Conservation (phyloP, 2,797 vertebrate genomes). For the Lycodopsis pacificus region DNA sequence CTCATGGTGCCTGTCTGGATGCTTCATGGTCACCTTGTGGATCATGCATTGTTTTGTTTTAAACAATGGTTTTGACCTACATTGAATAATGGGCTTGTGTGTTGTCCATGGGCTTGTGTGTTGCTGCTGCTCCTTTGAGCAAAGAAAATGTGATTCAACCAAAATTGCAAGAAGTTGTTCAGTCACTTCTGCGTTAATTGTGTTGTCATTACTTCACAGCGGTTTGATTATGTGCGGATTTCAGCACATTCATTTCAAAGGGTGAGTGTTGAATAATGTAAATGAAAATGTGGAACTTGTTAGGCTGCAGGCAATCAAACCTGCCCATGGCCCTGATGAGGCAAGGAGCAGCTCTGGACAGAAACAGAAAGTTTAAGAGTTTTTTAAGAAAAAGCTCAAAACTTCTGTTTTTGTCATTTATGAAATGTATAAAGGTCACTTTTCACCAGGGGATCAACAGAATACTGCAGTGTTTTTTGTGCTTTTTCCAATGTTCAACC, state of each 20-base stretch:
- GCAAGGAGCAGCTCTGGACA: background rate
- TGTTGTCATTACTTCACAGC: too few relatives aligned
- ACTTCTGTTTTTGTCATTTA: background rate
- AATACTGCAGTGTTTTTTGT: background rate
- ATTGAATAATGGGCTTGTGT: background rate
- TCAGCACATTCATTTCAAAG: too few relatives aligned
- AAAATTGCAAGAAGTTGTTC: background rate
- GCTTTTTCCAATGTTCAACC: background rate
- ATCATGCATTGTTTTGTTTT: constrained; percentile 19
- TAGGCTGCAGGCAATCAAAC: background rate
- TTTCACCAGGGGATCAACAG: background rate
- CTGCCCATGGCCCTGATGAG: background rate
- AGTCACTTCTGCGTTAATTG: background rate
- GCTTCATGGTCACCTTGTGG: constrained; percentile 48
- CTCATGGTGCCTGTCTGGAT: constrained; percentile 47
- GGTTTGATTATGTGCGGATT: background rate
- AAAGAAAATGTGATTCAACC: too few relatives aligned
- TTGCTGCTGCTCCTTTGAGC: background rate
- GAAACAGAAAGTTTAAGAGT: background rate
- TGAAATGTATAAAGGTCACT: background rate
- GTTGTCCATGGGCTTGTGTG: too few relatives aligned
- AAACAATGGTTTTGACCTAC: constrained; percentile 20
- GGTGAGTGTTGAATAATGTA: background rate
- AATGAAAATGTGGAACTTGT: background rate
- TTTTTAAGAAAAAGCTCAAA: background rate